phyloP scores from a whole-genome alignment of 2,797 vertebrate genomes.

The Saxicola maurus region DNA sequence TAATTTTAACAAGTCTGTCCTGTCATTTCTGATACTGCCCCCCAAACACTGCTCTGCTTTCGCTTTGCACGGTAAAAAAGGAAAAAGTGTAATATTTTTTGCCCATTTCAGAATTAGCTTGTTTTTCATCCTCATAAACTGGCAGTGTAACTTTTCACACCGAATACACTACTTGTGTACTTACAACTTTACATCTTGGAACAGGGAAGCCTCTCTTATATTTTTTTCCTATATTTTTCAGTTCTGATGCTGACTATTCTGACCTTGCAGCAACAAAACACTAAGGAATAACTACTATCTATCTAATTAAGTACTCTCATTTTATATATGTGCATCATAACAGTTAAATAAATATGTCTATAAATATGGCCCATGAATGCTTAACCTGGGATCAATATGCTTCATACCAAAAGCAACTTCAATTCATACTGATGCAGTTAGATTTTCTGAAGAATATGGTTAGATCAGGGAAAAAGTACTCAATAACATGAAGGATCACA shows the following conservation, averaged over 20 bases:
- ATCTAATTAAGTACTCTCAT: background rate
- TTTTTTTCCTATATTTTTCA: background rate
- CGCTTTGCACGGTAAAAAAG: background rate
- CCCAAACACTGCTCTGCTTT: background rate
- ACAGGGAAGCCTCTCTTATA: background rate
- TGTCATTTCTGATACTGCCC: background rate
- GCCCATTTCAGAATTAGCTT: background rate
- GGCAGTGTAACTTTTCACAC: background rate
- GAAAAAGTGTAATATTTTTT: background rate
- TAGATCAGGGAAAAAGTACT: background rate
- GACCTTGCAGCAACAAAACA: background rate
- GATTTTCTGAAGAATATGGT: background rate
- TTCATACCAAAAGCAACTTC: background rate
- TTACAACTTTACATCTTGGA: background rate
- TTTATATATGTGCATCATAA: background rate
- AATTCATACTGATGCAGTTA: background rate
- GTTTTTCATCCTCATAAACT: background rate
- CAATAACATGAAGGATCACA: background rate
- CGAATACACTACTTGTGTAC: background rate
- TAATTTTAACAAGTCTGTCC: background rate
- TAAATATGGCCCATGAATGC: background rate
- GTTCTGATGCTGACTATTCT: background rate
- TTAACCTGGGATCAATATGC: background rate
- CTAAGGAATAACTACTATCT: background rate
- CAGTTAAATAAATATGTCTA: background rate